These are phyloP conservation scores for Columba livia DNA, from an alignment of 2,113 vertebrate genomes.

Conservation along the genomic window DNA sequence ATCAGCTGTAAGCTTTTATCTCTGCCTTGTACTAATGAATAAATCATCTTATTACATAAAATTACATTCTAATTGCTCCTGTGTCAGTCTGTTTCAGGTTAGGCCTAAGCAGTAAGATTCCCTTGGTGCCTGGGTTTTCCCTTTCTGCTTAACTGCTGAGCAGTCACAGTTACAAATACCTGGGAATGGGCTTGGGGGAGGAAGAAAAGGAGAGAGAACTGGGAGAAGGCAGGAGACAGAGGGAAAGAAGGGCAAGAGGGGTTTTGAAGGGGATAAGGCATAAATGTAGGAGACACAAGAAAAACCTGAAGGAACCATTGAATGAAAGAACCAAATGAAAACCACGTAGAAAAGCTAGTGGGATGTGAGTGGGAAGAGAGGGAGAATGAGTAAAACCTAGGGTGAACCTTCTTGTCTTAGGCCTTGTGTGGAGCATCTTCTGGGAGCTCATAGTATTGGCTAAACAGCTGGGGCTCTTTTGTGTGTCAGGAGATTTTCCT, in stretches of 20 bases:
- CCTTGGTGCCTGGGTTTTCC: conserved; percentile 10
- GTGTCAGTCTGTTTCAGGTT: conserved; percentile 16
- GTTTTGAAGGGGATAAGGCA: background rate
- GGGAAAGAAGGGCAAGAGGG: background rate
- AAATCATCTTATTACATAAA: conserved; percentile 64
- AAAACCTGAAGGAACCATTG: background rate
- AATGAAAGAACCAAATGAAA: background rate
- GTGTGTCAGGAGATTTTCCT: background rate
- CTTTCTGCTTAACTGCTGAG: background rate
- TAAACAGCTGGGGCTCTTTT: background rate
- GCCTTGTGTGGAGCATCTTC: background rate
- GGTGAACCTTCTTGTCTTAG: background rate
- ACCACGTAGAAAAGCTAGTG: background rate
- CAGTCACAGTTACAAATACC: background rate
- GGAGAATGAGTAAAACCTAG: conserved; percentile 20
- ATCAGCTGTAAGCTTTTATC: conserved; percentile 46
- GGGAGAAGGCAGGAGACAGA: background rate
- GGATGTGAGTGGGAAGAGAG: conserved; percentile 13
- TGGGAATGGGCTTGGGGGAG: background rate
- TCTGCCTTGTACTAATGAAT: conserved; percentile 49
- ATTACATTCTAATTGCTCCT: conserved; percentile 41
- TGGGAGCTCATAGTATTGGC: background rate
- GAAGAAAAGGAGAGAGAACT: background rate
- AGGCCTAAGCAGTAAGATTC: background rate
- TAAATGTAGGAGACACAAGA: background rate